Conservation (phyloP, 2,797 vertebrate species). For the Lithobates sylvaticus region DNA sequence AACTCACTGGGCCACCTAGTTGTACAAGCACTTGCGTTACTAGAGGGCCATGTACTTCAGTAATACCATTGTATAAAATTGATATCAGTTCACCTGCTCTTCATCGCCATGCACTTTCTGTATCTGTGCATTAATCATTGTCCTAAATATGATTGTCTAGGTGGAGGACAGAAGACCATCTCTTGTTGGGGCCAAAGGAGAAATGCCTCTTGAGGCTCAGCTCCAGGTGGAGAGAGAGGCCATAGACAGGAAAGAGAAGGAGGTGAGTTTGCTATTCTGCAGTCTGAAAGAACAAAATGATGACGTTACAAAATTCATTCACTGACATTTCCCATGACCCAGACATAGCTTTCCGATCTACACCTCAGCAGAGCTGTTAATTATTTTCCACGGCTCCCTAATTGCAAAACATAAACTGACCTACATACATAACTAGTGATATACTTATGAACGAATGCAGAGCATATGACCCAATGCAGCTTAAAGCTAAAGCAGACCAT, state of each 20-base stretch:
- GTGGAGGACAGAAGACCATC: slow-evolving; percentile 85
- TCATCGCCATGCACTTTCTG: not conserved
- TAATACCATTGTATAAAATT: too few species aligned
- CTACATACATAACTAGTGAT: too few species aligned
- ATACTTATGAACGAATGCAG: too few species aligned
- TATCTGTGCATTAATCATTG: not conserved
- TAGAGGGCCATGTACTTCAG: too few species aligned
- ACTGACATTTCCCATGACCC: not conserved
- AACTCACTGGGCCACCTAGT: too few species aligned
- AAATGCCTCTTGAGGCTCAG: slow-evolving; percentile 87
- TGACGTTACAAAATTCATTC: not conserved
- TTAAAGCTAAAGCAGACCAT: too few species aligned
- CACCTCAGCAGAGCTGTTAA: not conserved
- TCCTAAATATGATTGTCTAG: slow-evolving; percentile 68
- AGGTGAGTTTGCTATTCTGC: slow-evolving; percentile 77
- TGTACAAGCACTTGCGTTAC: too few species aligned
- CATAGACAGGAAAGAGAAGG: slow-evolving; percentile 95
- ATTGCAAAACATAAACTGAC: too few species aligned
- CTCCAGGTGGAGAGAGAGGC: slow-evolving; percentile 95
- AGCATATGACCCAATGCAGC: too few species aligned
- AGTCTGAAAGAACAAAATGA: not conserved
- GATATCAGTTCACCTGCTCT: too few species aligned
- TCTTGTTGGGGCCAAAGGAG: slow-evolving; percentile 77
- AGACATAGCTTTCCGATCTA: not conserved
- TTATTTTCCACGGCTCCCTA: not conserved